Evolutionary conservation across 2,113 vertebrate genomes (phyloP), one percentile per base, ranked within the genome.

Genomic region (Ibidorhyncha struthersii): DNA sequence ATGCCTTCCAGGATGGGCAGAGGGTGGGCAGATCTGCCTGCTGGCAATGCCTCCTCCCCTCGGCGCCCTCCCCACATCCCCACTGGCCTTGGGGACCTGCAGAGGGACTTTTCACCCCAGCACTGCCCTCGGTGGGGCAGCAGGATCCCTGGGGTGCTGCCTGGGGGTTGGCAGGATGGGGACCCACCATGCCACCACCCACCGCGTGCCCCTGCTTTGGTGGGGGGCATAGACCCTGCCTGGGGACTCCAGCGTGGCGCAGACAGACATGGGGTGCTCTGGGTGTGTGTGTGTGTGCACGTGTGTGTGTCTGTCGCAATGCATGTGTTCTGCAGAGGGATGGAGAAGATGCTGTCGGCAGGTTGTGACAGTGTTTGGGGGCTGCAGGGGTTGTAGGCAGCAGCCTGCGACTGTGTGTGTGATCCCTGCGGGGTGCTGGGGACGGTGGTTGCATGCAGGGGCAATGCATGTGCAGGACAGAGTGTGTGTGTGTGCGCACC

Each of bases 241-340:
- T 36, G 43, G 61, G 49, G 36, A 47, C 43, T 22, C 56, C 69
- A 50, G 70, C 0, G 3, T 1, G 25, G 69, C 1, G 0, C 81
- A 66, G 78, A 41, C 1, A 0, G 70, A 55, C 66, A 29, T 0
- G 3, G 53, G 84, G 34, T 45, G 71, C 80, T 23, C 11, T 2
- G 29, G 21, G 61, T 1, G 3, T 0, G 34, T 27, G 36, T n/a
- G 14, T 38, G 50, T 1, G 1, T 18, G 36, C 27, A 9, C 29
- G 50, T 1, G 1, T 0, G 11, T 6, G 70, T 45, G 43, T 43
- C 36, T 89, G 26, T 16, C 0, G 26, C 83, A 47, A 29, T 0
- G 20, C 9, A 1, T 26, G 93, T 30, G 69, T 81, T 79, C 56
- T 84, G 86, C 89, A 53, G 96, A 49, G 65, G 79, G 66, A 34